Base-by-base conservation (phyloP, 2,113 vertebrate genomes). In the Pleuronectes platessa region DNA sequence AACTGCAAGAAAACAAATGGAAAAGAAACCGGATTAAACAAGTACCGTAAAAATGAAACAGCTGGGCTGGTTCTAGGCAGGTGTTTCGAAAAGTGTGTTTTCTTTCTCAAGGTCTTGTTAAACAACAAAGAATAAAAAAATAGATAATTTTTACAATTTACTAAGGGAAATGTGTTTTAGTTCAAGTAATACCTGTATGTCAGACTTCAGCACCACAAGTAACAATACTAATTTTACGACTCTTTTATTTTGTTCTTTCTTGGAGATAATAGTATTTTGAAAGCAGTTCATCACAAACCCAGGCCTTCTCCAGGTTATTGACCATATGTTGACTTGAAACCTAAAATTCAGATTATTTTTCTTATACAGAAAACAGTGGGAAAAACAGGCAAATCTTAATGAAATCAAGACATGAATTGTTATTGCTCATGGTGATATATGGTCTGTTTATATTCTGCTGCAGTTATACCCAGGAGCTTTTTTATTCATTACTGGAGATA, bases 1-100 rank as follows among this genome's bases (percentile, higher is more conserved):
- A 67, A 61, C n/a, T 17, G 6, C 9, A 54, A n/a, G 24, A 51
- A 71, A 71, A 61, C 13, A 65, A 54, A 49, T 15, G 45, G 14
- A 49, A 49, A 49, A 4, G 4, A 18, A 49, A 49, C 12, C 11
- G 11, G 42, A 15, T 15, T 45, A 12, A 13, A 45, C 42, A 45
- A 3, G 42, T 14, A 3, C 12, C 11, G 2, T 45, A 45, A 45
- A 45, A 45, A 45, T 45, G 11, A 15, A 45, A 45, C 42, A 45
- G 42, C 14, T 4, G 42, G 1, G 1, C 42, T 45, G 42, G 42
- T 45, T 45, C 3, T 15, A 45, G 11, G 42, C 11, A 45, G 42
- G 4, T 45, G 14, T 45, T 45, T 45, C 14, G 3, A 45, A 45
- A 45, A 45, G 42, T 12, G 42, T 13, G 11, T 45, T 45, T 13